Evolutionary conservation across 92 coral and sea anemone species (phyloP), one percentile per base, ranked within the genome.

Genomic region (Phenganax stokvisi): DNA sequence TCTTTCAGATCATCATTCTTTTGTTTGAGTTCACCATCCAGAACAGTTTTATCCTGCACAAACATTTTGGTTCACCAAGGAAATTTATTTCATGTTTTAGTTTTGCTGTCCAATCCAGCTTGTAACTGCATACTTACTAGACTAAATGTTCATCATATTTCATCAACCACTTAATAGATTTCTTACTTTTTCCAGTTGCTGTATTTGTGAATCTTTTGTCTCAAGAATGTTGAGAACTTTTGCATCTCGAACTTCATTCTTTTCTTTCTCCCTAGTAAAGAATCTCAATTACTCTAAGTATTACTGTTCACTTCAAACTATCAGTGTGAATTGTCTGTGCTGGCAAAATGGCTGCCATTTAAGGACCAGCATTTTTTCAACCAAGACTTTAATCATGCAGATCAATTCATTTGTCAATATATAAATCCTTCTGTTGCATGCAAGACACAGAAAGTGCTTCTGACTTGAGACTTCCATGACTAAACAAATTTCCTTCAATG

Each of bases 161-260:
- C 5, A 37, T 13, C 2, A 62, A 16, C 66, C 67, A 37, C 61
- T 20, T 20, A 20, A 57, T 67, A 8, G 15, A 28, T 64, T 51
- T 54, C 74, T n/a, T 70, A 86, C 94, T 89, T 84, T 84, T 20
- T 87, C 86, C 72, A 90, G 75, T 54, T 94, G 92, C 72, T 85
- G 87, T 76, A 94, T 94, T 84, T 91, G 89, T 83, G 85, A 90
- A 86, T 94, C 98, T 87, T 94, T 94, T 81, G 90, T 57, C 75
- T 88, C 89, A 56, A 94, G 87, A 37, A 94, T 91, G 72, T 90
- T 91, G 70, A 94, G 85, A 67, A 94, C 88, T 79, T 94, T 94
- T 74, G 83, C 84, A 76, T 94, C 98, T 54, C 92, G 90, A 59
- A 82, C 87, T 77, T 94, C 98, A 65, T 74, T 81, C 74, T 94